phyloP scores from a whole-genome alignment of 2,797 vertebrate species.

The Danio kyathit region DNA sequence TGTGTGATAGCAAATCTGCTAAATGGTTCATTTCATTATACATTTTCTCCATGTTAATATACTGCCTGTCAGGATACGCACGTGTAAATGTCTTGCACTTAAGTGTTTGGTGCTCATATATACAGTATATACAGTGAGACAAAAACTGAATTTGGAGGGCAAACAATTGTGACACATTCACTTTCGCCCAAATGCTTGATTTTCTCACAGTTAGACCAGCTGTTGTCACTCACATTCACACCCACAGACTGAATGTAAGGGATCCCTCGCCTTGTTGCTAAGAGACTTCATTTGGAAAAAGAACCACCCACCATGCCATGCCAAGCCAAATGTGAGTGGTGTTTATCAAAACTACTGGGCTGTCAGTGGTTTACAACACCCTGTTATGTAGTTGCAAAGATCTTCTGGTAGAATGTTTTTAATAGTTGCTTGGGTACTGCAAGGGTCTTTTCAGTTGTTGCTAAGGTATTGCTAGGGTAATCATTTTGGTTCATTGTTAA shows the following conservation, averaged over 20 bases:
- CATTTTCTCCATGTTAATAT: constrained; percentile 1
- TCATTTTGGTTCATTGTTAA: no score
- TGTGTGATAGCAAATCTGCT: not conserved
- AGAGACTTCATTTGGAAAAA: not conserved
- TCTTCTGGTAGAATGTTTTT: no score
- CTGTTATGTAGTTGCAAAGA: no score
- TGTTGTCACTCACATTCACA: constrained; percentile 34
- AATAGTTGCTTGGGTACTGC: no score
- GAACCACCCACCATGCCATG: constrained; percentile 7
- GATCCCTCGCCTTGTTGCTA: constrained; percentile 10
- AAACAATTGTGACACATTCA: not conserved
- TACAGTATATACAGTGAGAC: not conserved
- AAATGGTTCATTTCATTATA: not conserved
- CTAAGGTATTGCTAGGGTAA: not conserved
- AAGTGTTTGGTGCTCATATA: not conserved
- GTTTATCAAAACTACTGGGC: not conserved
- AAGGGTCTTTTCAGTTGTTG: not conserved
- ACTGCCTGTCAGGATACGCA: not conserved
- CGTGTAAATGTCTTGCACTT: not conserved
- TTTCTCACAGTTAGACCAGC: constrained; percentile 4
- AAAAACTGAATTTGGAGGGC: not conserved
- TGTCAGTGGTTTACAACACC: no score
- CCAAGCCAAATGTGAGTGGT: not conserved
- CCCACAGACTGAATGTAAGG: constrained; percentile 14
- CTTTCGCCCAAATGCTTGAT: constrained; percentile 1